phyloP scores from a whole-genome alignment of 2,888 invertebrate genomes.

The Phymatocera aterrima region DNA sequence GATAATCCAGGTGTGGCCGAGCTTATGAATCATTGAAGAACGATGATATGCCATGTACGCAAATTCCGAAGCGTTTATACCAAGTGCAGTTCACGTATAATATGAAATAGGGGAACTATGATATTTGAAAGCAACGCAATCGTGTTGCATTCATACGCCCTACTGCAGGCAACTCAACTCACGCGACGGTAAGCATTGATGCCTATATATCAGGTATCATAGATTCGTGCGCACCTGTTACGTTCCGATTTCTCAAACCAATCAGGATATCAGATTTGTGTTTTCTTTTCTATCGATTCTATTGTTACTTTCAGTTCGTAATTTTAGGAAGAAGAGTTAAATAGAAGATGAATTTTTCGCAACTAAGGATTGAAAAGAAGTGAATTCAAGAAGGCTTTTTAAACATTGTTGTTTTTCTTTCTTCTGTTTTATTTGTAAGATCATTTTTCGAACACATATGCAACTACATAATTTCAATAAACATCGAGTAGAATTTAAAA shows the following conservation, averaged over 20 bases:
- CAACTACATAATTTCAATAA: neutral
- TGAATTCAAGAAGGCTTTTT: too few species aligned
- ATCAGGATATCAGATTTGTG: neutral
- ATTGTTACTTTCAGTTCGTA: neutral
- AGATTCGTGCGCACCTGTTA: neutral
- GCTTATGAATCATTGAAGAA: neutral
- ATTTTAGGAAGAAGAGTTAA: neutral
- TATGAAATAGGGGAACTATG: neutral
- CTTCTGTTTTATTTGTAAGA: too few species aligned
- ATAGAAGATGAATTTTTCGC: neutral
- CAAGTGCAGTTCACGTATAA: neutral
- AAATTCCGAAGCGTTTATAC: neutral
- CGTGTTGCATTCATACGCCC: neutral
- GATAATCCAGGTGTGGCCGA: neutral
- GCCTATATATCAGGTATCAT: neutral
- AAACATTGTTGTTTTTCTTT: too few species aligned
- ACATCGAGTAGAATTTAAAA: neutral
- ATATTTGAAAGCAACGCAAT: neutral
- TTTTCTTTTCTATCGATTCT: neutral
- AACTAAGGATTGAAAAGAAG: neutral
- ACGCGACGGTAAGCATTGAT: neutral
- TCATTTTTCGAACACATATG: too few species aligned
- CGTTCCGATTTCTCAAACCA: neutral
- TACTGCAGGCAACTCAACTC: neutral
- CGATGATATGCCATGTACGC: neutral